phyloP scores from a whole-genome alignment of 2,113 vertebrate genomes.

The Eptatretus burgeri region DNA sequence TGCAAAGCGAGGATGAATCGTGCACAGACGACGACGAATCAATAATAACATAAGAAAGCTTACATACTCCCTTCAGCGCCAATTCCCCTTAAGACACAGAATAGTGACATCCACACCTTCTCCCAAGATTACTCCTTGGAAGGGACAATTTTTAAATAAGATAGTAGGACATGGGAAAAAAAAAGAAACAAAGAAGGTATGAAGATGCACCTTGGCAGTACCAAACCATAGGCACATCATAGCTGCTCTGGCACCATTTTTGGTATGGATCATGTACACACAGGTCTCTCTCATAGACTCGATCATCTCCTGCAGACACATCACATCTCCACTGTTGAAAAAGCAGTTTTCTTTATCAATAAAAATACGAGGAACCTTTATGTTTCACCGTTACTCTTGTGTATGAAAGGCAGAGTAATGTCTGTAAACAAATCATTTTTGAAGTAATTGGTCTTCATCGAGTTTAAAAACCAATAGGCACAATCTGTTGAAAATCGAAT shows the following conservation, averaged over 20 bases:
- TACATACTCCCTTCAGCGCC: background rate
- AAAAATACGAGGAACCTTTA: no score
- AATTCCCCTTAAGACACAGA: no score
- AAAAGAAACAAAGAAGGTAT: background rate
- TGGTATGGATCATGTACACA: conserved; percentile 69
- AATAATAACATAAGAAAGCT: background rate
- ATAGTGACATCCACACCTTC: background rate
- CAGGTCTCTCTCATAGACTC: conserved; percentile 65
- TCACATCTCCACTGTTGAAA: background rate
- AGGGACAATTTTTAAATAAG: conserved; percentile 6
- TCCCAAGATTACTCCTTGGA: background rate
- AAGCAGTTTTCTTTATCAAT: no score
- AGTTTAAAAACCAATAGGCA: no score
- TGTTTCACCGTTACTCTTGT: no score
- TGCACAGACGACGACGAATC: no score
- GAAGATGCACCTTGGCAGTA: conserved; percentile 37
- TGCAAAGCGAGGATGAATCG: no score
- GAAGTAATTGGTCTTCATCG: no score
- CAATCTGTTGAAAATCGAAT: no score
- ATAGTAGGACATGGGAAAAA: background rate
- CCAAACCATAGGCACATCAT: conserved; percentile 90
- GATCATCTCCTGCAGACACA: conserved; percentile 44
- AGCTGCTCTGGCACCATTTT: conserved; percentile 59
- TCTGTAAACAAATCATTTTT: no score
- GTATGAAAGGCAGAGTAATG: no score